Evolutionary conservation across 2,113 vertebrate species (phyloP), one percentile per base, ranked within the genome.

Genomic region (Clarias macrocephalus): DNA sequence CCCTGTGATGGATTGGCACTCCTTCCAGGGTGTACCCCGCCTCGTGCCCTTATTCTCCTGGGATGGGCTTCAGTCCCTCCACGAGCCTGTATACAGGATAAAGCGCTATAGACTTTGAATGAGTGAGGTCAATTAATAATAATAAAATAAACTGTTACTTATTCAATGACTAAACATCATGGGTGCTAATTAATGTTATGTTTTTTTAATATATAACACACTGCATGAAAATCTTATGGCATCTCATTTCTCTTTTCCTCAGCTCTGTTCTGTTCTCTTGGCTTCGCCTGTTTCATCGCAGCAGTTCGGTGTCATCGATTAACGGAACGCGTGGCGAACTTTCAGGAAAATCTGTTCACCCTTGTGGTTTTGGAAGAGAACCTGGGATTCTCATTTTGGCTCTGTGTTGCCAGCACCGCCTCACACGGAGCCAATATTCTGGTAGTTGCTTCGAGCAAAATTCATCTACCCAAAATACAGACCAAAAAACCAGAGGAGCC

Each of bases 371-470:
- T 99, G 87, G 96, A 97, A 5, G 96, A 99, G 87, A 83, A 2
- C 56, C 96, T 97, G 48, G 96, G 97, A 89, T 94, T 95, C 92
- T 99, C 96, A 1, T 99, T 99, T 87, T 99, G 97, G 97, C 93
- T 99, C 63, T 97, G 97, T 2, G 96, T 99, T 82, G 97, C 96
- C 90, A 97, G 97, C 52, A 90, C 96, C 33, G 94, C 89, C 0
- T 94, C 96, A 84, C 97, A 98, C 0, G 95, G 95, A 0, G 94
- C 95, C 6, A 97, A 97, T 92, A 92, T 99, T 89, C 92, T 97
- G 0, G 93, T 98, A 25, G 94, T 98, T 37, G 95, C 97, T 7
- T 94, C 97, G 91, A 99, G 97, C 88, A 94, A 92, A 25, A 96
- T 99, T 85, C 93, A 94, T 60, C 94, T 98, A 62, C 98, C 97